Evolutionary conservation across 2,797 vertebrate species (phyloP).

Genomic region (Alectoris magna): DNA sequence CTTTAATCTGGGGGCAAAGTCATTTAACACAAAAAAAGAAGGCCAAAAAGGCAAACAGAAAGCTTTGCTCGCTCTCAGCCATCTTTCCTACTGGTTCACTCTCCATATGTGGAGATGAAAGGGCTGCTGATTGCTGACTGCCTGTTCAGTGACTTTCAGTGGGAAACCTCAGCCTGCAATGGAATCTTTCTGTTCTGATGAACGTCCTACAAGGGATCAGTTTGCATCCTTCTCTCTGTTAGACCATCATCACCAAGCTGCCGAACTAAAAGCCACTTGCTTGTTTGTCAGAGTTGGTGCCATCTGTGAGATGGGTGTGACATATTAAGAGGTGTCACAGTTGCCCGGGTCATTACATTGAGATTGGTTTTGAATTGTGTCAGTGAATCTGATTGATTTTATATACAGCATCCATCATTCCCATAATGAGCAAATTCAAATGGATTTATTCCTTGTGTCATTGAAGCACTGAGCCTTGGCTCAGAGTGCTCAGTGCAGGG

Average conservation of each 20-base stretch:
- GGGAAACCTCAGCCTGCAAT: not conserved
- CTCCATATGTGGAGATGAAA: not conserved
- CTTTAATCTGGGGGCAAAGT: constrained; percentile 13
- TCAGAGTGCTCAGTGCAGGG: not conserved
- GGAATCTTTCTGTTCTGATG: not conserved
- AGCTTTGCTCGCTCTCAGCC: not conserved
- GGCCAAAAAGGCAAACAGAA: not conserved
- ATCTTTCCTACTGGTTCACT: not conserved
- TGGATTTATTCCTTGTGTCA: not conserved
- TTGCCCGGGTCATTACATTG: not conserved
- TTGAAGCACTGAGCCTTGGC: not conserved
- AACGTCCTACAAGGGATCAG: not conserved
- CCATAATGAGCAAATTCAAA: not conserved
- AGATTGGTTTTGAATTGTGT: not conserved
- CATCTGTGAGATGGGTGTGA: not conserved
- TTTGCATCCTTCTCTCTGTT: not conserved
- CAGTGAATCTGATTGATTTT: not conserved
- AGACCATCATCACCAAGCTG: not conserved
- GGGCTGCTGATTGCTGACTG: not conserved
- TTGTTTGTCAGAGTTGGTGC: not conserved
- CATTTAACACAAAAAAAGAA: not conserved
- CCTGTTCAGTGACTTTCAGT: not conserved
- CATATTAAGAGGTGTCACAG: not conserved
- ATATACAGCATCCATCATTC: not conserved
- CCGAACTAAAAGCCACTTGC: not conserved